Base-by-base conservation (phyloP, 2,113 vertebrate genomes). In the Procavia capensis region DNA sequence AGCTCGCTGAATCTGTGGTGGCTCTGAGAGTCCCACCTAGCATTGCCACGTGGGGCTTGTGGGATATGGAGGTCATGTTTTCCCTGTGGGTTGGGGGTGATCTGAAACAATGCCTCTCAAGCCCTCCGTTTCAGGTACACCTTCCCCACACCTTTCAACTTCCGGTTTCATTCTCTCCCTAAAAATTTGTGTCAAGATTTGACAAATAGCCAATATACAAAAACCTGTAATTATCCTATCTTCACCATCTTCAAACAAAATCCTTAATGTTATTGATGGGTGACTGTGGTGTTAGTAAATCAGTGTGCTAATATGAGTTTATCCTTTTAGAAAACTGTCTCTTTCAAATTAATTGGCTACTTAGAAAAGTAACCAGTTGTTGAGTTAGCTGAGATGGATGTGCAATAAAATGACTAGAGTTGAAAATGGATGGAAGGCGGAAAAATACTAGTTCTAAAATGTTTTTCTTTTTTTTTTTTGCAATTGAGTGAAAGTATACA, bases 101-200 rank as follows among this genome's bases (percentile, higher is more conserved):
- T n/a, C n/a, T n/a, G n/a, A n/a, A n/a, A n/a, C n/a, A n/a, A n/a
- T n/a, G n/a, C n/a, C n/a, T n/a, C n/a, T n/a, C n/a, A n/a, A n/a
- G n/a, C n/a, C n/a, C n/a, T n/a, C n/a, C n/a, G n/a, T n/a, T n/a
- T n/a, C n/a, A n/a, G n/a, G n/a, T n/a, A n/a, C n/a, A n/a, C n/a
- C n/a, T n/a, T n/a, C n/a, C n/a, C n/a, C n/a, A n/a, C n/a, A n/a
- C n/a, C n/a, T n/a, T n/a, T n/a, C n/a, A n/a, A n/a, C n/a, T n/a
- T n/a, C n/a, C n/a, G n/a, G n/a, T n/a, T n/a, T n/a, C n/a, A n/a
- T n/a, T n/a, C n/a, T n/a, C 5, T 78, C 36, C 88, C 66, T 92
- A 87, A 94, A 96, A 94, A 76, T 91, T 90, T 66, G 47, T 87
- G 84, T 80, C 91, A 79, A 89, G 81, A 84, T 93, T 9, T 93